A percentile compares a stretch with the other conserved stretches of the same genome.
These are phyloP conservation scores for Datnioides undecimradiatus DNA, from an alignment of 2,113 vertebrate genomes.

Conservation along the genomic window DNA sequence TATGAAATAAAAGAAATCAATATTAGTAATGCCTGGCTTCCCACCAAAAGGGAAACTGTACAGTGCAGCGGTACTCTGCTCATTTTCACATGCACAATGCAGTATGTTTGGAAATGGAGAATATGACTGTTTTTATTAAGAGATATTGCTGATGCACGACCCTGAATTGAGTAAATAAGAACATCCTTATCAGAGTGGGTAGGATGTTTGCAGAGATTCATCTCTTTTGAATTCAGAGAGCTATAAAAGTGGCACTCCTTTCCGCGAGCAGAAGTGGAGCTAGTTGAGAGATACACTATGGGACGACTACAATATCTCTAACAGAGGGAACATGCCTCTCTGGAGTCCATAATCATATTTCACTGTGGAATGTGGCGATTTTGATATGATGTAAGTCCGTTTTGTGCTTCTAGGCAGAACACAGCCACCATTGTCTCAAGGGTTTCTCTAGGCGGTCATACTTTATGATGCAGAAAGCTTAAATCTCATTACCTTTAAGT, in stretches of 20 bases:
- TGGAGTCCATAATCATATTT: constrained; percentile 65
- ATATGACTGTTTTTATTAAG: constrained; percentile 58
- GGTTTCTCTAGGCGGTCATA: constrained; percentile 60
- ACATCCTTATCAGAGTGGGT: constrained; percentile 46
- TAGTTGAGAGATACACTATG: constrained; percentile 46
- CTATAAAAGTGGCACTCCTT: constrained; percentile 51
- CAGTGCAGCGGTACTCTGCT: constrained; percentile 13
- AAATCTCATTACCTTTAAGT: constrained; percentile 76
- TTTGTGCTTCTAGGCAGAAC: constrained; percentile 61
- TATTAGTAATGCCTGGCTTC: constrained; percentile 58
- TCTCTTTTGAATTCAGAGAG: constrained; percentile 57
- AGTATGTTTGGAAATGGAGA: constrained; percentile 55
- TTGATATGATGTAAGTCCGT: constrained; percentile 67
- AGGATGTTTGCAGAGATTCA: constrained; percentile 46
- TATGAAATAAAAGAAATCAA: constrained; percentile 64
- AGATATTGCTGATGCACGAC: constrained; percentile 37
- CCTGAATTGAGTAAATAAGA: constrained; percentile 58
- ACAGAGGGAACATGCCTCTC: constrained; percentile 59
- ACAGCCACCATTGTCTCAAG: constrained; percentile 55
- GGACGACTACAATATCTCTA: constrained; percentile 61
- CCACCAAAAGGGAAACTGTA: constrained; percentile 28
- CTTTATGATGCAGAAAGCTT: constrained; percentile 64
- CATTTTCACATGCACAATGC: constrained; percentile 24
- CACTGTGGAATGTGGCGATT: constrained; percentile 62
- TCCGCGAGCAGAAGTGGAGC: constrained; percentile 32